Evolutionary conservation across 2,797 vertebrate species (phyloP), one percentile per base, ranked within the genome.

Genomic region (Sebastes matsubarae): DNA sequence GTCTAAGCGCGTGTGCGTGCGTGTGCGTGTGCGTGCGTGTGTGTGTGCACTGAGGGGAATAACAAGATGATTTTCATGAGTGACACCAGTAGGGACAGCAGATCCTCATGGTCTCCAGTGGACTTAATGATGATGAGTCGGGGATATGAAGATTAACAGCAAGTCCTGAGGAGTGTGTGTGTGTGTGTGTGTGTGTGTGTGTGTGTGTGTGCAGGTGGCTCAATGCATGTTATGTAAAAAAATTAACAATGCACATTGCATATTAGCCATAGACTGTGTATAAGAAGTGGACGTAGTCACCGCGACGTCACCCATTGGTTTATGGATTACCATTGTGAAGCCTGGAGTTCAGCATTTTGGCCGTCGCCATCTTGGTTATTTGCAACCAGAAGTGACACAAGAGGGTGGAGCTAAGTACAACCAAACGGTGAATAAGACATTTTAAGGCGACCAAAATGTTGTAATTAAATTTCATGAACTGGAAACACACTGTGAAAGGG

Each of bases 81-180:
- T 72, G 64, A 59, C 42, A 32, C 68, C 52, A 69, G 16, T 12
- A 16, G 57, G 58, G 27, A 81, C 75, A 63, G 30, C 46, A 75
- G 67, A 52, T 68, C 55, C 27, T 32, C 22, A 16, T 12, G 42
- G 60, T 76, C 79, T 80, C 69, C 18, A 10, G 60, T 27, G 67
- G 54, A 2, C 2, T 63, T 13, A 71, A 75, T 81, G 52, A 66
- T 80, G 70, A 70, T 77, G 77, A 77, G 72, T 14, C 22, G n/a
- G 46, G 30, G 61, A 74, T 60, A 71, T 70, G 38, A 74, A 75
- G 72, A 81, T 81, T 42, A 83, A 58, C 46, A 70, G 3, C 22
- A 72, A 69, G 24, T 64, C 68, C 65, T 36, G 24, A 58, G 57
- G 81, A 29, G 24, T 76, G 57, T 55, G 50, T 75, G 57, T 64